These are phyloP conservation scores for Serinus canaria DNA, from an alignment of 2,113 vertebrate genomes.

Conservation along the genomic window DNA sequence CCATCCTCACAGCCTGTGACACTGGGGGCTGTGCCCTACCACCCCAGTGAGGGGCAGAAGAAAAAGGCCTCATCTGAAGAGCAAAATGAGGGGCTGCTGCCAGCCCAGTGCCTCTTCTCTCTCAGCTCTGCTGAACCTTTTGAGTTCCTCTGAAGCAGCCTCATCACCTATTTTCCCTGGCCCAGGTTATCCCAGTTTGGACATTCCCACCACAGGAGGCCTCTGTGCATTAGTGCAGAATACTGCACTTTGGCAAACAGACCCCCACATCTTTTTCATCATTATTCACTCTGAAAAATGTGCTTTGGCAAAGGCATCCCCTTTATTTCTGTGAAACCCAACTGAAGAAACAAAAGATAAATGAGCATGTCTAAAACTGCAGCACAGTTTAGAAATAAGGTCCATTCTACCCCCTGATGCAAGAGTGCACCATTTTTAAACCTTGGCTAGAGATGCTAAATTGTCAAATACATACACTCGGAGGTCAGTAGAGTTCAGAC, in stretches of 20 bases:
- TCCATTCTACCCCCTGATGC: constrained; percentile 40
- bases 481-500: constrained; percentile 29
- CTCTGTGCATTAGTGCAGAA: background rate
- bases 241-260: background rate
- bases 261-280: background rate
- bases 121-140: background rate
- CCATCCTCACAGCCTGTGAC: background rate
- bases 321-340: constrained; percentile 35
- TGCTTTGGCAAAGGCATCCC: background rate
- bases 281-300: constrained; percentile 18
- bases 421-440: constrained; percentile 60
- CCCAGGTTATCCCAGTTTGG: background rate
- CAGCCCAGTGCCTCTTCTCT: background rate
- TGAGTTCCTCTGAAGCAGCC: background rate
- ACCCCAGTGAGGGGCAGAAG: background rate
- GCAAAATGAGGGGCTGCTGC: background rate
- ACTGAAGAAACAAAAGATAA: constrained; percentile 43
- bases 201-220: background rate
- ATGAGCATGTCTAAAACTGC: background rate
- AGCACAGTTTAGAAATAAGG: constrained; percentile 48
- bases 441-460: constrained; percentile 1
- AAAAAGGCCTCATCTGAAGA: background rate
- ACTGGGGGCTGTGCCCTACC: background rate
- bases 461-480: constrained; percentile 25
- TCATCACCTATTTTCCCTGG: background rate